These are phyloP conservation scores for Parauchenoglanis punctatus DNA, from an alignment of 2,797 vertebrate species.

Conservation along the genomic window DNA sequence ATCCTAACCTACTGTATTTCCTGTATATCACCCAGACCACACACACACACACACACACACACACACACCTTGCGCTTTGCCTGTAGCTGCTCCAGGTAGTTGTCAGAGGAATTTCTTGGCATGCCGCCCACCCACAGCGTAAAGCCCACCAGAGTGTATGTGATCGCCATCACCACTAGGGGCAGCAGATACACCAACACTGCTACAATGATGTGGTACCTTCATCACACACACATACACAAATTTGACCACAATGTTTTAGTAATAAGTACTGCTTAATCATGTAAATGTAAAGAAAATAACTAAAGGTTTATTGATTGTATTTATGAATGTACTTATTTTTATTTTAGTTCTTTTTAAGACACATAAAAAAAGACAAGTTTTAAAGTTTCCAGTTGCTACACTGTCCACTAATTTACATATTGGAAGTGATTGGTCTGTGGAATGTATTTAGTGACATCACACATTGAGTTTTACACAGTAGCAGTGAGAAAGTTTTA, in stretches of 20 bases:
- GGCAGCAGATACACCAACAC: slow-evolving; percentile 78
- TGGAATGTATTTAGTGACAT: background rate
- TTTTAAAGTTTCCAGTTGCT: background rate
- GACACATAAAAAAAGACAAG: background rate
- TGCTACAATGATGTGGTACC: slow-evolving; percentile 76
- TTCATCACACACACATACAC: slow-evolving; percentile 54
- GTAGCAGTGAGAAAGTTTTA: background rate
- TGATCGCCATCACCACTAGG: slow-evolving; percentile 73
- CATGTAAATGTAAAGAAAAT: background rate
- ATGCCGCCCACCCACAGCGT: slow-evolving; percentile 72
- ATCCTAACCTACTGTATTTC: no score
- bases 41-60: background rate
- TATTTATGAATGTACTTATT: background rate
- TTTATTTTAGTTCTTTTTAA: background rate
- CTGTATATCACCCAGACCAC: background rate
- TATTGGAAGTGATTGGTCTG: background rate
- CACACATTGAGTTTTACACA: background rate
- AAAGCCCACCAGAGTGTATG: slow-evolving; percentile 74
- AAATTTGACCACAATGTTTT: background rate
- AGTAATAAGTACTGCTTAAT: background rate
- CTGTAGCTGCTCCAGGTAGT: slow-evolving; percentile 67
- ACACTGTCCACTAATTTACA: background rate
- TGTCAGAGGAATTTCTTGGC: slow-evolving; percentile 65
- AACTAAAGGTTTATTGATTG: background rate
- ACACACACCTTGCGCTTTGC: slow-evolving; percentile 78